Base-by-base conservation (phyloP, 2,113 vertebrate genomes). In the Phycodurus eques region DNA sequence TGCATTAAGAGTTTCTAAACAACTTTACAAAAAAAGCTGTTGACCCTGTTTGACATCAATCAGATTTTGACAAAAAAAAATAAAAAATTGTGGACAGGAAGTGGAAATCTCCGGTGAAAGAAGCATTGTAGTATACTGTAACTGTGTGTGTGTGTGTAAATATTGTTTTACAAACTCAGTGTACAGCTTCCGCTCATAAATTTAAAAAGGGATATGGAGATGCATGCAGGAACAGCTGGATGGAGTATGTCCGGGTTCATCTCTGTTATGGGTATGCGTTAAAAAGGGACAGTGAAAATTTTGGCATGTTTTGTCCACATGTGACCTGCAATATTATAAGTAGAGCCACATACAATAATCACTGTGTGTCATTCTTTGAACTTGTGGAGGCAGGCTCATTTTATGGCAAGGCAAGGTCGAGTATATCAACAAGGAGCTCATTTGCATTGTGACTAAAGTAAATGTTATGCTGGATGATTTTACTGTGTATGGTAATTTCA, bases 291-390 rank as follows among this genome's bases (percentile, higher is more conserved):
- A n/a, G n/a, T 79, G 69, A 43, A 78, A 80, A 82, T 83, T 79
- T 77, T 79, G 78, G 67, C 64, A 70, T 75, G 80, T 81, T 82
- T 82, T 56, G 83, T 77, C 80, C 81, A 74, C 78, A 84, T 76
- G 27, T 1, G 64, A 79, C 47, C 47, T 49, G 13, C 47, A 54
- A 72, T 11, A 44, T 53, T 39, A 62, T 67, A 77, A 77, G 78
- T 73, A 72, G n/a, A 65, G 67, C 43, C 64, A 69, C 71, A 74
- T 82, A 39, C 6, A 39, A 6, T 39, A 84, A 83, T 87, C 78
- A 77, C 49, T 4, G 61, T 70, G 27, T 15, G 9, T 60, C 10
- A 15, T 0, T 57, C 67, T 77, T 72, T 46, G 33, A 35, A 39
- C 39, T 39, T 27, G 19, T 20, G 43, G 54, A 67, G 47, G 73